Percentiles rank a stretch among this genome's conserved stretches.
Evolutionary conservation across 2,888 invertebrate genomes (phyloP).

Genomic region (Drosophila gaucha): DNA sequence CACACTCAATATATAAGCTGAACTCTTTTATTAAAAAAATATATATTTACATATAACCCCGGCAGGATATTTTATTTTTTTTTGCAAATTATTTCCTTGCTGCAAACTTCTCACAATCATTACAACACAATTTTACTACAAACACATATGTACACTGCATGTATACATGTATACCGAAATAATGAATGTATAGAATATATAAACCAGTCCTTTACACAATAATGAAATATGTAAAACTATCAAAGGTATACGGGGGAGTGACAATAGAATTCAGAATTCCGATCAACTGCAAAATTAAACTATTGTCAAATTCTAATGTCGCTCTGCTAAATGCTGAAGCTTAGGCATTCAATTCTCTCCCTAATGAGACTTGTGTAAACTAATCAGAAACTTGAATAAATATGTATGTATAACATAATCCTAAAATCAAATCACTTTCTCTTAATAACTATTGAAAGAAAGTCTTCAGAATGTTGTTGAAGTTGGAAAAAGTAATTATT

Average conservation of each 20-base stretch:
- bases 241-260: conserved; percentile 1
- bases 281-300: conserved; percentile 2
- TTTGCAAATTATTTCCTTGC: conserved; percentile 5
- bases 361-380: conserved; percentile 52
- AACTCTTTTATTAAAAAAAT: too few relatives aligned
- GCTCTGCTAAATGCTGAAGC: conserved; percentile 23
- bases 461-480: not conserved
- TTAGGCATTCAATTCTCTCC: conserved; percentile 41
- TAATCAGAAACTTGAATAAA: conserved; percentile 53
- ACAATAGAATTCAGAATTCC: not conserved
- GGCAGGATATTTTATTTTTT: not conserved
- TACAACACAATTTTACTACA: conserved; percentile 34
- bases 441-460: not conserved
- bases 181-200: conserved; percentile 14
- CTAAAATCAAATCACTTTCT: conserved; percentile 4
- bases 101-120: conserved; percentile 15
- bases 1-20: conserved; percentile 13
- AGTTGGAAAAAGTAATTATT: conserved; percentile 10
- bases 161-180: conserved; percentile 25
- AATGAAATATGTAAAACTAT: conserved; percentile 31
- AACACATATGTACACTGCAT: conserved; percentile 15
- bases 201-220: conserved; percentile 31
- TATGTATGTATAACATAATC: conserved; percentile 61
- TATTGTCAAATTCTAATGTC: conserved; percentile 3
- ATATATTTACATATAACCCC: not conserved